Evolutionary conservation across 2,797 vertebrate species (phyloP).

Genomic region (Balearica regulorum): DNA sequence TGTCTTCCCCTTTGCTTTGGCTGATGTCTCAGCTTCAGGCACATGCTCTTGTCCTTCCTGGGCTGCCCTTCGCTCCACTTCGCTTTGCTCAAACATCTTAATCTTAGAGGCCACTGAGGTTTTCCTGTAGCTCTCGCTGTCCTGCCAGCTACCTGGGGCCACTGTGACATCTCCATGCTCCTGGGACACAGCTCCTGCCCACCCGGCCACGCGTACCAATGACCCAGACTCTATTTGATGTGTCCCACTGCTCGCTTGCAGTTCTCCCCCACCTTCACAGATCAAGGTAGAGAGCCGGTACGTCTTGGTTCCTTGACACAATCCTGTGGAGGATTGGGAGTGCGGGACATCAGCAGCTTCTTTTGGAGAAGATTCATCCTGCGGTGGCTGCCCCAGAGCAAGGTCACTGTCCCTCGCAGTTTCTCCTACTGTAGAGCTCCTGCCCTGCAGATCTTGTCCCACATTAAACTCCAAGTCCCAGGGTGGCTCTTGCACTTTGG

Average conservation of each 20-base stretch:
- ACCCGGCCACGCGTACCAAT: not conserved
- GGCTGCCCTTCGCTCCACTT: not conserved
- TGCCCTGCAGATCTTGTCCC: not conserved
- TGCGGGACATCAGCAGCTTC: not conserved
- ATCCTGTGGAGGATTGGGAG: not conserved
- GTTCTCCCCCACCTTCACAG: not conserved
- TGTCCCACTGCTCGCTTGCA: not conserved
- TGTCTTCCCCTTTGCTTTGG: not conserved
- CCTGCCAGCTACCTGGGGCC: not conserved
- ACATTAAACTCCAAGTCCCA: not conserved
- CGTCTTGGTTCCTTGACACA: not conserved
- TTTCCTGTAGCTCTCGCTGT: constrained; percentile 29
- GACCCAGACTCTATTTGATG: not conserved
- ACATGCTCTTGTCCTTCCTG: not conserved
- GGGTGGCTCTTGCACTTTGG: not conserved
- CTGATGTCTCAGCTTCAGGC: not conserved
- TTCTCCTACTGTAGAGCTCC: not conserved
- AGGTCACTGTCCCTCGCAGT: not conserved
- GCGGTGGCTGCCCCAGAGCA: not conserved
- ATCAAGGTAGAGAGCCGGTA: not conserved
- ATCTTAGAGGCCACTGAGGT: constrained; percentile 76
- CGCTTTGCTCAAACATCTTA: constrained; percentile 70
- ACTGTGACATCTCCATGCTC: not conserved
- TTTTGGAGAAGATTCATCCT: not conserved
- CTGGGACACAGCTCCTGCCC: not conserved